Conservation (phyloP, 2,888 invertebrate genomes). For the Apodemia duryi region DNA sequence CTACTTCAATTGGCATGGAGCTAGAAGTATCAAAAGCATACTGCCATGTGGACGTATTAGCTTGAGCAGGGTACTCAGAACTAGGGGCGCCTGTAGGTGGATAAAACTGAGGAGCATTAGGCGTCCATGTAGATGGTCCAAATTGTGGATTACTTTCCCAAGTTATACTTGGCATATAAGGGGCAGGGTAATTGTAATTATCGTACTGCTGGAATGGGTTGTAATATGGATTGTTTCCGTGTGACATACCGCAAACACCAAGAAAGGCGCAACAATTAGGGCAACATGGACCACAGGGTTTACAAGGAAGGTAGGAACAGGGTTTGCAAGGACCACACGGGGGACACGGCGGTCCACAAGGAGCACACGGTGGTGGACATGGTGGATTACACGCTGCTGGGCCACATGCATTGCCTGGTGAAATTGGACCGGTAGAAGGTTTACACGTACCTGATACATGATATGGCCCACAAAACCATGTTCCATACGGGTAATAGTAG, state of each 20-base stretch:
- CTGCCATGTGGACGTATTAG: not conserved
- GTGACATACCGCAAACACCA: not conserved
- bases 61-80: not conserved
- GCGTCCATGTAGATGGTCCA: not conserved
- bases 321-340: not conserved
- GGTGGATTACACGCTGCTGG: slow-evolving; percentile 37
- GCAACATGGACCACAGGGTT: not conserved
- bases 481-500: slow-evolving; percentile 64
- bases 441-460: slow-evolving; percentile 59
- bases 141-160: not conserved
- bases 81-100: not conserved
- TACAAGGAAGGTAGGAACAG: not conserved
- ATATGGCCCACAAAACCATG: slow-evolving; percentile 65
- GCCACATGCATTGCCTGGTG: slow-evolving; percentile 41
- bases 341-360: not conserved
- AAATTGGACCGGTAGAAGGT: slow-evolving; percentile 50
- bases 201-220: not conserved
- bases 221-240: not conserved
- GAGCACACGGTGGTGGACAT: not conserved
- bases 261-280: not conserved
- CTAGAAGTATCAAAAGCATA: not conserved
- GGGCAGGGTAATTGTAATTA: not conserved
- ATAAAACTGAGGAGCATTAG: not conserved
- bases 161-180: not conserved
- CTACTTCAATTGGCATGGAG: not conserved